Evolutionary conservation across 2,797 vertebrate genomes (phyloP), one percentile per base, ranked within the genome.

Genomic region (Buphagus erythrorhynchus): DNA sequence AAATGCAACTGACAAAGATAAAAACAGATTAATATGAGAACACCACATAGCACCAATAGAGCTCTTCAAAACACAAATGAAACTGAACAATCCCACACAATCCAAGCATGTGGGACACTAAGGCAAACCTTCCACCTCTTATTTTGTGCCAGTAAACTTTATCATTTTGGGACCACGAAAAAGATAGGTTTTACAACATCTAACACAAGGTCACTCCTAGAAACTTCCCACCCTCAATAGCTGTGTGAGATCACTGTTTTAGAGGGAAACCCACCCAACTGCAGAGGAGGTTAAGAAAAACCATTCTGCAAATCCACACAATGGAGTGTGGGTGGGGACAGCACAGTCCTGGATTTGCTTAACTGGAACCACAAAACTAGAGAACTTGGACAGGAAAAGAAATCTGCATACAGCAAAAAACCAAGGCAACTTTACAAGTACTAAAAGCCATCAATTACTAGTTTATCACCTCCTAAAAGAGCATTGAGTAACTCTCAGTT

Each of bases 391-490:
- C 33, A 29, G 54, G 43, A 84, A 84, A 59, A 81, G 7, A 88
- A 59, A 81, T 67, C 21, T 54, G 52, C 49, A 72, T 3, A 52
- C 18, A 88, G 66, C 81, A 86, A 81, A 52, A 51, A 48, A 29
- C 1, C 10, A 57, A 28, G 12, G 38, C 86, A 88, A 78, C 25
- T 90, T 95, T 52, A 90, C 31, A 94, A 91, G 62, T 86, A 93
- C 40, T 92, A 88, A 75, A 93, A 93, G n/a, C 52, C 85, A 96
- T 43, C 86, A 81, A 73, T 51, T 83, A 68, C 63, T 45, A 38
- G 21, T 93, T 86, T 90, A 86, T 87, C 73, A 76, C 73, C 57
- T 91, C 72, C 80, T 88, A 92, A 91, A 95, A 65, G 72, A 86
- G 40, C 31, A 77, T 18, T 84, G 92, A 88, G 83, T 88, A 92